Base-by-base conservation (phyloP, 2,113 vertebrate genomes). In the Caranx ignobilis region DNA sequence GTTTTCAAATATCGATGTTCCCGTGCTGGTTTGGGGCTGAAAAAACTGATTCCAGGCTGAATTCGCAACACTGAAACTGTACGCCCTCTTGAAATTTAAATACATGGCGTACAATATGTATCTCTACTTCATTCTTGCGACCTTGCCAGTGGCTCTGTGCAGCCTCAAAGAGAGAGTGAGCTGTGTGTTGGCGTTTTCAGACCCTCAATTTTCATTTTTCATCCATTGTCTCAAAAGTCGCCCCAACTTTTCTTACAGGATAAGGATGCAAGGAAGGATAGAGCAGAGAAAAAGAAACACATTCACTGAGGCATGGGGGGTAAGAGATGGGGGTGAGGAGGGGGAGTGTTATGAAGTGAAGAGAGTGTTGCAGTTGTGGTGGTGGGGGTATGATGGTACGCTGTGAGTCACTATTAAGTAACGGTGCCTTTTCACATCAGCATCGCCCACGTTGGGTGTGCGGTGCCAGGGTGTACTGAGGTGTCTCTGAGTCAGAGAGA, bases 331-430 rank as follows among this genome's bases (percentile, higher is more conserved):
- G 37, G 57, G 65, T 6, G 21, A 66, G 35, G 69, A 52, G 9
- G 66, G 71, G 43, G 47, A 34, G 57, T 11, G 19, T 59, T 83
- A 63, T 43, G 67, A 75, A 82, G 76, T 78, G 72, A 84, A 68
- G 68, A 89, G 77, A 86, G 84, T 68, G 61, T 64, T 89, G 68
- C 83, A 77, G 70, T 83, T 73, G 83, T 87, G 81, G 76, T 78
- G 76, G 87, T 86, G 87, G 66, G 88, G 90, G 87, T 93, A 87
- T 92, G 91, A 89, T 89, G 88, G 85, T 88, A 83, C 79, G 76
- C 81, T 82, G 83, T 93, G 91, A 93, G 86, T 94, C 91, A 93
- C 88, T 86, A 87, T 91, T 94, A 91, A 92, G 85, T 93, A 89
- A 92, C 88, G 54, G 57, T 82, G 89, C 81, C 85, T 91, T 86